phyloP scores from a whole-genome alignment of 2,113 vertebrate species.

The Nettapus auritus region DNA sequence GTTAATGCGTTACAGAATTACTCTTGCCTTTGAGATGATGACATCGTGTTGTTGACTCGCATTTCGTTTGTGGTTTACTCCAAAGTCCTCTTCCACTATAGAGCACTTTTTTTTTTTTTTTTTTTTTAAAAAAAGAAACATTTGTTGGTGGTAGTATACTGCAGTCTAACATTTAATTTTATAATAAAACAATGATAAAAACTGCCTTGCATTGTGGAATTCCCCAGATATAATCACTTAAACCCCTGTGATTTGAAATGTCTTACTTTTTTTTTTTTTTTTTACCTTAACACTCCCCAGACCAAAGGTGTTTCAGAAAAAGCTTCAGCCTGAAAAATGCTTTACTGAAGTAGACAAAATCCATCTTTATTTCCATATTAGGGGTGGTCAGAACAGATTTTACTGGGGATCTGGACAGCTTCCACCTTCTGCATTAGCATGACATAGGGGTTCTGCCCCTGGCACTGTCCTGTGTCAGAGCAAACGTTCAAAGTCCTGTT shows the following conservation, averaged over 20 bases:
- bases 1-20: accelerated
- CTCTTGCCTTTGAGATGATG: background rate
- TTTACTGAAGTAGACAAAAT: background rate
- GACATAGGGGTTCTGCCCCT: background rate
- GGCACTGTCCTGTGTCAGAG: background rate
- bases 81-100: background rate
- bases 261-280: background rate
- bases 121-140: no score
- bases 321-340: background rate
- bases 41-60: background rate
- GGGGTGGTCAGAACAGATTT: background rate
- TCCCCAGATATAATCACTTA: background rate
- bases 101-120: background rate
- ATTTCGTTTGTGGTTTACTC: background rate
- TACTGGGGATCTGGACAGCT: background rate
- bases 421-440: accelerated
- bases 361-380: background rate
- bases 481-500: background rate
- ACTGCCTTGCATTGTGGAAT: background rate
- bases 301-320: background rate
- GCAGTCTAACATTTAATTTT: background rate
- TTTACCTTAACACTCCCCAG: background rate
- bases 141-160: background rate
- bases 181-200: background rate
- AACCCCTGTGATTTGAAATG: background rate